A percentile compares a stretch with the other conserved stretches of the same genome.
phyloP scores from a whole-genome alignment of 2,797 vertebrate genomes.

The Arrhamphus sclerolepis region DNA sequence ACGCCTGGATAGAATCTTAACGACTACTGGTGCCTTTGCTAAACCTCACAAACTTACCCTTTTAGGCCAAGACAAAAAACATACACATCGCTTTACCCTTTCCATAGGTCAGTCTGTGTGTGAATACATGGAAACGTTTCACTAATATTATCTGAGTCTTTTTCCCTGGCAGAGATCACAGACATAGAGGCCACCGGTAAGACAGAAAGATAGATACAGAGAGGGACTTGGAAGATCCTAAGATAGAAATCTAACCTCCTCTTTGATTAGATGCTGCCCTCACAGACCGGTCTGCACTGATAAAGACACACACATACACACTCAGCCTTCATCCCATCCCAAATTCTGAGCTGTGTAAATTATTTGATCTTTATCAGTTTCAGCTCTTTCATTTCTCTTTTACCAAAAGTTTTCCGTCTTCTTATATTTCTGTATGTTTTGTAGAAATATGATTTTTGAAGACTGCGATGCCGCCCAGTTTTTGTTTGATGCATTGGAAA shows the following conservation, averaged over 20 bases:
- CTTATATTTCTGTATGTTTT: constrained; percentile 30
- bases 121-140: constrained; percentile 29
- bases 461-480: no score
- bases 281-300: constrained; percentile 59
- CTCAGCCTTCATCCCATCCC: constrained; percentile 13
- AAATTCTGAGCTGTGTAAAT: constrained; percentile 55
- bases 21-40: constrained; percentile 36
- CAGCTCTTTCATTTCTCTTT: constrained; percentile 45
- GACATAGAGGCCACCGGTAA: constrained; percentile 38
- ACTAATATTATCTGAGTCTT: constrained; percentile 37
- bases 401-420: constrained; percentile 2
- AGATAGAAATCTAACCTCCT: constrained; percentile 73
- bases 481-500: no score
- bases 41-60: constrained; percentile 33
- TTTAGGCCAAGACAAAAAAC: constrained; percentile 21
- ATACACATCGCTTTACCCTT: background rate
- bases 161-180: constrained; percentile 30
- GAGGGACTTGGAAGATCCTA: constrained; percentile 29
- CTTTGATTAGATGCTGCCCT: constrained; percentile 69
- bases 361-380: constrained; percentile 65
- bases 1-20: constrained; percentile 60
- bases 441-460: no score
- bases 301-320: constrained; percentile 52
- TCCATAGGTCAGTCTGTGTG: constrained; percentile 10
- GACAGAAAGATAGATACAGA: constrained; percentile 46